Evolutionary conservation across 64 coral and sea anemone species (phyloP).

Genomic region (Montipora foliosa): DNA sequence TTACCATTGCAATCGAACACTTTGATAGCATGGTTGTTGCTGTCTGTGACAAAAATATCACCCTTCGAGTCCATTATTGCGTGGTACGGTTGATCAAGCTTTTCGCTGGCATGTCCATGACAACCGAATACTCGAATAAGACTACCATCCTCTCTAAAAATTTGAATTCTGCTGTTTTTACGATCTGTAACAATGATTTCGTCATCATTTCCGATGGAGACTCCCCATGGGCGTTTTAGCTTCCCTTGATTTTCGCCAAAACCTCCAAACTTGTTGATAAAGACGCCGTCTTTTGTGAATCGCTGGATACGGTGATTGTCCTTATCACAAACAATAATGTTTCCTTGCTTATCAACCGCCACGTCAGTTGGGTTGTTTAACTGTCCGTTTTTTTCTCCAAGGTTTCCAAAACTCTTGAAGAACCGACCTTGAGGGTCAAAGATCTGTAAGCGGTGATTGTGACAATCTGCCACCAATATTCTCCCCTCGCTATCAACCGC

Average conservation of each 20-base stretch:
- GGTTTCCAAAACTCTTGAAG: constrained; percentile 79
- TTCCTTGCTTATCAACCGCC: constrained; percentile 72
- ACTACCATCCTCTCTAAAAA: constrained; percentile 76
- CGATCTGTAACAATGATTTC: constrained; percentile 89
- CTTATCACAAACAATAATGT: constrained; percentile 94
- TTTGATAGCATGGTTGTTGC: constrained; percentile 92
- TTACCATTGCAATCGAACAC: constrained; percentile 83
- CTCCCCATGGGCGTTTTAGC: constrained; percentile 94
- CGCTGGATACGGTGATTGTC: constrained; percentile 96
- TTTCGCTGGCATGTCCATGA: constrained; percentile 72
- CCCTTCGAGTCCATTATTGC: constrained; percentile 74
- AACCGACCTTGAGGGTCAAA: constrained; percentile 76
- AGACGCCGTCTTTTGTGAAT: constrained; percentile 85
- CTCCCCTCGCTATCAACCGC: constrained; percentile 81
- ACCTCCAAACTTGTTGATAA: constrained; percentile 88
- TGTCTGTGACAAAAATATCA: constrained; percentile 92
- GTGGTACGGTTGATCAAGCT: constrained; percentile 89
- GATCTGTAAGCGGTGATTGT: constrained; percentile 93
- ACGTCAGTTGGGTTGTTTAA: constrained; percentile 93
- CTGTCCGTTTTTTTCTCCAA: constrained; percentile 92
- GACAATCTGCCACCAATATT: constrained; percentile 90
- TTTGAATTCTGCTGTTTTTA: constrained; percentile 87
- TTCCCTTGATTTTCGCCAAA: constrained; percentile 69
- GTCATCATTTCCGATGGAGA: constrained; percentile 70
- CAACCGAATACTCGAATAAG: constrained; percentile 81